A percentile compares a stretch with the other conserved stretches of the same genome.
phyloP scores from a whole-genome alignment of 2,797 vertebrate genomes.

The Botia kubotai region DNA sequence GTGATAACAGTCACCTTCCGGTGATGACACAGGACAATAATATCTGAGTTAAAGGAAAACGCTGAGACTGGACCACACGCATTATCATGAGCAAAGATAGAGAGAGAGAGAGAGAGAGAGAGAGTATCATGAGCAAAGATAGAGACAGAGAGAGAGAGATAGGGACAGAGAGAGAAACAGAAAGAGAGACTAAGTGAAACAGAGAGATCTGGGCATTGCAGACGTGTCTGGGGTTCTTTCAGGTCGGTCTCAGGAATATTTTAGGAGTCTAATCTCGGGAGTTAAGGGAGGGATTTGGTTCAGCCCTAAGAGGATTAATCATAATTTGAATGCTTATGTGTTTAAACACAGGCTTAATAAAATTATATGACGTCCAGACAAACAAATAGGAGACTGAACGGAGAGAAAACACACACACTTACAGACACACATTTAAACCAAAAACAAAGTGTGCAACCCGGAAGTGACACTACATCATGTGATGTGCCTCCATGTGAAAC shows the following conservation, averaged over 20 bases:
- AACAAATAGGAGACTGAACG: conserved; percentile 58
- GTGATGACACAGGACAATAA: conserved; percentile 90
- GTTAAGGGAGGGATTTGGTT: conserved; percentile 71
- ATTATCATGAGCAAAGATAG: conserved; percentile 81
- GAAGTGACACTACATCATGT: background rate
- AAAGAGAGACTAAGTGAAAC: background rate
- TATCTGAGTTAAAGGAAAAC: conserved; percentile 86
- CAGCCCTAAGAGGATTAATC: conserved; percentile 72
- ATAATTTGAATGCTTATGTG: conserved; percentile 69
- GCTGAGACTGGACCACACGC: conserved; percentile 85
- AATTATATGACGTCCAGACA: conserved; percentile 68
- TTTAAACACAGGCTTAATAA: conserved; percentile 69
- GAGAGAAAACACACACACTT: conserved; percentile 41
- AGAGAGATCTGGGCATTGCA: conserved; percentile 4
- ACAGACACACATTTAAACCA: background rate
- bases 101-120: conserved; percentile 63
- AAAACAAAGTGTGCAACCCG: background rate
- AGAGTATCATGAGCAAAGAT: background rate
- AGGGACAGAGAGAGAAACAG: background rate
- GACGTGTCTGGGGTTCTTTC: conserved; percentile 39
- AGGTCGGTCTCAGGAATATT: conserved; percentile 56
- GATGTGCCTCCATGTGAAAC: background rate
- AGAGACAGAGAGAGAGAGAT: background rate
- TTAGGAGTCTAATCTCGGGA: conserved; percentile 61
- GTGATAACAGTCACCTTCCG: conserved; percentile 95